Base-by-base conservation (phyloP, 1,140 invertebrate species). In the Ephestia elutella region DNA sequence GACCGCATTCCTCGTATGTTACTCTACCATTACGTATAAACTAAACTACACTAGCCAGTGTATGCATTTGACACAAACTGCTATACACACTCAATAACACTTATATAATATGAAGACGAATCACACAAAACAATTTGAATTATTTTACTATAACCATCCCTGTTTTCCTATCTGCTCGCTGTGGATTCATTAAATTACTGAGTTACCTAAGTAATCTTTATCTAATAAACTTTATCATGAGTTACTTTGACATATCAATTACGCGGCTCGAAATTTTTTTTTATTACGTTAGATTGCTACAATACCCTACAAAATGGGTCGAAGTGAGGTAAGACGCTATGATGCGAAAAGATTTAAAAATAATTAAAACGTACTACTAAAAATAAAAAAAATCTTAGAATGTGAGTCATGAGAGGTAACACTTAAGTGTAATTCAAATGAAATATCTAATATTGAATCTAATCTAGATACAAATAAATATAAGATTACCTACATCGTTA, bases 231-330 rank as follows among this genome's bases (percentile, higher is more conserved):
- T 80, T 82, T 80, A 85, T 86, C 68, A 82, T 82, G 82, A 78
- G 59, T 87, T 86, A 86, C 83, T 83, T 88, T 88, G 82, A 88
- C 86, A 88, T 88, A 88, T 88, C 75, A 86, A 84, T 80, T 80
- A 88, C 86, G 86, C 86, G 86, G 86, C 86, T 88, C 86, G 80
- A 86, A 84, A 84, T 87, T 74, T 82, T 79, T 78, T 80, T 80
- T 85, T 73, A 81, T 81, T 80, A 83, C 64, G 69, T 82, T 78
- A 72, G 75, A 77, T 68, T 69, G 74, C 83, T 88, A 88, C 75
- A 60, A 78, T 85, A 82, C 76, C 78, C 79, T 84, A 85, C 72
- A 73, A 73, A 71, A 85, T 83, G 83, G 79, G 78, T 84, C 68
- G 71, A 80, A 73, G 75, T 79, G 79, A 78, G 65, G 64, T 78